Evolutionary conservation across 2,888 invertebrate genomes (phyloP).

Genomic region (Eristalis pertinax): DNA sequence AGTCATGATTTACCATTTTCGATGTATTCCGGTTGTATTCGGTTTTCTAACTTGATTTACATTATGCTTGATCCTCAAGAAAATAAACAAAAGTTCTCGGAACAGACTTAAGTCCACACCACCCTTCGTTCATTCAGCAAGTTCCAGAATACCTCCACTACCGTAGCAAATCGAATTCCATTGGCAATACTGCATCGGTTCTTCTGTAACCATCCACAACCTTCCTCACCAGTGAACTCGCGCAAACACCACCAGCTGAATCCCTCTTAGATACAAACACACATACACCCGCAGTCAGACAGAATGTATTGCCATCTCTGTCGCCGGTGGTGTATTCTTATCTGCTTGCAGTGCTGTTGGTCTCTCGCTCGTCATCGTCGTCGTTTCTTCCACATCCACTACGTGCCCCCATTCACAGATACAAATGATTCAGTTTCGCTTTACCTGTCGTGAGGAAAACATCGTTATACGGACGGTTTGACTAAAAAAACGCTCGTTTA

Average conservation of each 20-base stretch:
- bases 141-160: not conserved
- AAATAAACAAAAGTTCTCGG: too few species aligned
- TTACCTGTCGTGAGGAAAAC: conserved; percentile 66
- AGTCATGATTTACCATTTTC: too few species aligned
- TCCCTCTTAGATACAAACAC: conserved; percentile 30
- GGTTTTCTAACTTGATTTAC: too few species aligned
- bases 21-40: too few species aligned
- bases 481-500: conserved; percentile 37
- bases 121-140: not conserved
- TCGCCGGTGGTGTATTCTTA: not conserved
- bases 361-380: not conserved
- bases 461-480: conserved; percentile 48
- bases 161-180: not conserved
- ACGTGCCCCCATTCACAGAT: conserved; percentile 64
- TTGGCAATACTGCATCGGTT: conserved; percentile 37
- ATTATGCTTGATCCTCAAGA: too few species aligned
- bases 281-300: conserved; percentile 44
- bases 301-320: conserved; percentile 22
- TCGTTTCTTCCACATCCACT: conserved; percentile 47
- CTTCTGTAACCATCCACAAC: conserved; percentile 54
- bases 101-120: not conserved
- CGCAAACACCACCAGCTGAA: conserved; percentile 44
- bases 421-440: conserved; percentile 69
- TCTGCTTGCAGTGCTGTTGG: not conserved
- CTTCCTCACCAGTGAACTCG: conserved; percentile 58